Conservation (phyloP, 2,797 vertebrate species). For the Enteromius thamalakanensis region DNA sequence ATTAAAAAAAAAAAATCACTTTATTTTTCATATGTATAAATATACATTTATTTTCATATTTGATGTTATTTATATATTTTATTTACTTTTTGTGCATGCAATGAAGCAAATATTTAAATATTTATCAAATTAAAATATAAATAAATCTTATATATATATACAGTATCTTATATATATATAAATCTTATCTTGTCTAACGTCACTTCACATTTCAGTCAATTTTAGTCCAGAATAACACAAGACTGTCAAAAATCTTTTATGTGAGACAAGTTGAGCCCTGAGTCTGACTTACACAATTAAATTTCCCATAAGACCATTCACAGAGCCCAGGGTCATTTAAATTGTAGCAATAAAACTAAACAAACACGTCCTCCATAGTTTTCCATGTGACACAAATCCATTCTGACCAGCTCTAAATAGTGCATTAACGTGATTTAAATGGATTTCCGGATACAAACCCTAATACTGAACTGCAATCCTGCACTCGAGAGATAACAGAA, state of each 20-base stretch:
- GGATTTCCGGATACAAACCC: constrained; percentile 2
- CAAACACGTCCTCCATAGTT: not conserved
- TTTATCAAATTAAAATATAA: no score
- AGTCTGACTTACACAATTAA: not conserved
- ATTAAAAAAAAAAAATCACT: not conserved
- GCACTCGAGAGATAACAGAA: constrained; percentile 25
- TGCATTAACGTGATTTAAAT: constrained; percentile 20
- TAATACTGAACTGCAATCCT: constrained; percentile 22
- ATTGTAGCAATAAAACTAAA: not conserved
- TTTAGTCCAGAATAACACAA: not conserved
- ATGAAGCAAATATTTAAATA: not conserved
- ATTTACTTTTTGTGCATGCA: not conserved
- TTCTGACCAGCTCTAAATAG: not conserved
- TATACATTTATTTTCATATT: not conserved
- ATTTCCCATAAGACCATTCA: not conserved
- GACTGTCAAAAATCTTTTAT: not conserved
- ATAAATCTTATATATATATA: no score
- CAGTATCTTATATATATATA: no score
- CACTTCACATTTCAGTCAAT: not conserved
- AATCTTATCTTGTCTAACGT: no score
- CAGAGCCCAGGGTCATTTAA: not conserved
- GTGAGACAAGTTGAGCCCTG: not conserved
- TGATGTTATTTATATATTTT: not conserved
- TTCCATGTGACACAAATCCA: not conserved
- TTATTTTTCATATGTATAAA: not conserved